These are phyloP conservation scores for Caerostris darwini DNA, from an alignment of 1,140 invertebrate species.

Conservation along the genomic window DNA sequence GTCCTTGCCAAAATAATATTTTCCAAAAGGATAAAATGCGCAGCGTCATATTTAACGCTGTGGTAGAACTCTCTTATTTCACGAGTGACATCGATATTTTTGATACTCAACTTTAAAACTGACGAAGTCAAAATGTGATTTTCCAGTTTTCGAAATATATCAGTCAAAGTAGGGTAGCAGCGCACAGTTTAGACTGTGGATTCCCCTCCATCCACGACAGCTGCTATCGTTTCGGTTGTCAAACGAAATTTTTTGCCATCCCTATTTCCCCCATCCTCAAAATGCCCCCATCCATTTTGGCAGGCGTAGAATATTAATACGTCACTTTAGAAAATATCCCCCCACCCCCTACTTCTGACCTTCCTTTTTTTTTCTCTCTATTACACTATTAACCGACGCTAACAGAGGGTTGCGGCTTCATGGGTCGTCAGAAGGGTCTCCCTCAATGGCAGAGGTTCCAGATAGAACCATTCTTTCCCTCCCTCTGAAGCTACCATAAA, in stretches of 20 bases:
- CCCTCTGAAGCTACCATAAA: neutral
- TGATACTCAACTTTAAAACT: constrained; percentile 7
- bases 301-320: constrained; percentile 76
- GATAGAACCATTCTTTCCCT: neutral
- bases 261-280: neutral
- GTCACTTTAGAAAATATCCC: constrained; percentile 71
- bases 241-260: constrained; percentile 46
- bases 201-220: constrained; percentile 19
- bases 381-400: constrained; percentile 71
- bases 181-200: neutral
- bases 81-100: neutral
- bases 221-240: constrained; percentile 70
- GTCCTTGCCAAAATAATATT: neutral
- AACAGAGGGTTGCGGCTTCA: constrained; percentile 72
- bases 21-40: neutral
- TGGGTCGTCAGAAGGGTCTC: constrained; percentile 50
- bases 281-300: constrained; percentile 68
- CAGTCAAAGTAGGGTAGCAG: constrained; percentile 31
- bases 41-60: neutral
- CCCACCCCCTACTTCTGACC: neutral
- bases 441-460: neutral
- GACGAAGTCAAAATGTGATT: constrained; percentile 21
- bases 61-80: neutral
- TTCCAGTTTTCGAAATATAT: constrained; percentile 14
- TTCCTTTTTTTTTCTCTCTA: constrained; percentile 34